These are phyloP conservation scores for Trachelipus rathkii DNA, from an alignment of 1,140 invertebrate genomes.

Conservation along the genomic window DNA sequence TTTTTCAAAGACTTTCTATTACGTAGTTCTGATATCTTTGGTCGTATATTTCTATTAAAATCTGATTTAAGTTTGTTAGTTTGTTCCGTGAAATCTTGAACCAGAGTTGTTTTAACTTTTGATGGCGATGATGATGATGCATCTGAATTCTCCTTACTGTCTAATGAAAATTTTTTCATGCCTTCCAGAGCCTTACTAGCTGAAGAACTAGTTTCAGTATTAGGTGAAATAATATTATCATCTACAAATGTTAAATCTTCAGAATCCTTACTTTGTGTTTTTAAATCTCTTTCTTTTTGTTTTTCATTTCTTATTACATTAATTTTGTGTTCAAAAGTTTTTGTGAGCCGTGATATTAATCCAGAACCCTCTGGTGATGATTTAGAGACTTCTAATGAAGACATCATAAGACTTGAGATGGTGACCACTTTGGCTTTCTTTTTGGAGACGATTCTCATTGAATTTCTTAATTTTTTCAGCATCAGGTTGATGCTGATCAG, in stretches of 20 bases:
- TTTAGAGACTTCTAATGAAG: not conserved
- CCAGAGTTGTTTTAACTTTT: not conserved
- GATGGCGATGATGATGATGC: not conserved
- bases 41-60: slow-evolving; percentile 6
- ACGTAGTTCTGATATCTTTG: not conserved
- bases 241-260: not conserved
- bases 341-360: not conserved
- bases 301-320: not conserved
- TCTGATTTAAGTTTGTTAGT: slow-evolving; percentile 10
- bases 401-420: not conserved
- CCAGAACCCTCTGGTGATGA: not conserved
- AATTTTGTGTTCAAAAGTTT: not conserved
- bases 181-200: not conserved
- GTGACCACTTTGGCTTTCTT: not conserved
- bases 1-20: not conserved
- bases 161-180: not conserved
- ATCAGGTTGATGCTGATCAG: not conserved
- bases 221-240: not conserved
- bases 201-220: not conserved
- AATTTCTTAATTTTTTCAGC: not conserved
- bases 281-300: not conserved
- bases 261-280: not conserved
- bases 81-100: not conserved
- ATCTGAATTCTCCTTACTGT: not conserved
- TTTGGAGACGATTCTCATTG: not conserved